Evolutionary conservation across 2,888 invertebrate species (phyloP).

Genomic region (Agrotis exclamationis): DNA sequence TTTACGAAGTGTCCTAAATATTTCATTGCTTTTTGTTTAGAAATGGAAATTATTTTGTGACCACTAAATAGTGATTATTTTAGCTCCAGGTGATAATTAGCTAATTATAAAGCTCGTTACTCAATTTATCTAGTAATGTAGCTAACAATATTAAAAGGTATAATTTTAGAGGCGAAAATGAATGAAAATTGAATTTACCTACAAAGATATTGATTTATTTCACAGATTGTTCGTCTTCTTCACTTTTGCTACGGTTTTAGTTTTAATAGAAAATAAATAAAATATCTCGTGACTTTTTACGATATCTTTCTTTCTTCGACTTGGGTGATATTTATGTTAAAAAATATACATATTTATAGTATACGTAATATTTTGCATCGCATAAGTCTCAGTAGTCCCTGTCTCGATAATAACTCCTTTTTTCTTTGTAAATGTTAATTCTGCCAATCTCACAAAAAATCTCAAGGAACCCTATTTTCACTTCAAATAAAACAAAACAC

Average conservation of each 20-base stretch:
- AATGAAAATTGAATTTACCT: background rate
- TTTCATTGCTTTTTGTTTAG: background rate
- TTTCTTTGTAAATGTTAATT: no score
- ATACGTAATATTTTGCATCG: no score
- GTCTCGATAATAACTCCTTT: no score
- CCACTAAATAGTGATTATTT: background rate
- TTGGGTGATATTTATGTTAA: no score
- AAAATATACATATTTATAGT: no score
- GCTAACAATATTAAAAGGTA: background rate
- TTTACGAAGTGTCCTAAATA: background rate
- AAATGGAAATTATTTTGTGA: background rate
- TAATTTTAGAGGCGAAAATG: background rate
- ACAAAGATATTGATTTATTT: no score
- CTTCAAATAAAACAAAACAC: constrained; percentile 48
- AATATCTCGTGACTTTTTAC: no score
- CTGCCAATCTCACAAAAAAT: no score
- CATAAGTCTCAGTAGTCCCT: no score
- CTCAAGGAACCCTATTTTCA: constrained; percentile 44
- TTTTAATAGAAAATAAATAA: background rate
- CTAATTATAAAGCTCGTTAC: background rate
- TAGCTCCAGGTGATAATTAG: background rate
- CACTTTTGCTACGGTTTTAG: background rate
- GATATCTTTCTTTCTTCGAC: no score
- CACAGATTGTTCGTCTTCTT: background rate
- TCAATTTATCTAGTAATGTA: constrained; percentile 15